Evolutionary conservation across 1,140 invertebrate species (phyloP).

Genomic region (Hermetia illucens): DNA sequence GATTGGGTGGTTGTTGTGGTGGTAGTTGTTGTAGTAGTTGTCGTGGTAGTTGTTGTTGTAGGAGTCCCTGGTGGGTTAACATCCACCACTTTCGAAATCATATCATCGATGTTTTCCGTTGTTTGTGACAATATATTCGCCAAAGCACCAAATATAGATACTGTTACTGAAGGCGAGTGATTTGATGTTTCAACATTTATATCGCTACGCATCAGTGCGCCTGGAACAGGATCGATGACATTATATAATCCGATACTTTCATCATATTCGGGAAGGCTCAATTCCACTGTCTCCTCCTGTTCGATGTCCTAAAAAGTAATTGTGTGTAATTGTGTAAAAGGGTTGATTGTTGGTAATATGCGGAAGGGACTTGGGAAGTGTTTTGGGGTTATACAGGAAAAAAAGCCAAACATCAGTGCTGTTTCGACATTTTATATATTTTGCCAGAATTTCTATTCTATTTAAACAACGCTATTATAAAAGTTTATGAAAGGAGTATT

Average conservation of each 20-base stretch:
- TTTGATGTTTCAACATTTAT: constrained; percentile 37
- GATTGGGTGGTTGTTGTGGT: constrained; percentile 3
- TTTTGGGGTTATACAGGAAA: too few relatives aligned
- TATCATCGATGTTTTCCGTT: constrained; percentile 8
- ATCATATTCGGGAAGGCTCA: too few relatives aligned
- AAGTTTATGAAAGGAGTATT: too few relatives aligned
- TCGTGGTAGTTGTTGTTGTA: constrained; percentile 4
- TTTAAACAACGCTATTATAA: too few relatives aligned
- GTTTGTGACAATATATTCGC: constrained; percentile 32
- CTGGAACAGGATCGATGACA: constrained; percentile 4
- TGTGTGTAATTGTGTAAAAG: too few relatives aligned
- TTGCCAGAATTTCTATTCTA: too few relatives aligned
- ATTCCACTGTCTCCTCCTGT: too few relatives aligned
- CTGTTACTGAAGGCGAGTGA: constrained; percentile 35
- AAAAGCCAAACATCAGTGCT: too few relatives aligned
- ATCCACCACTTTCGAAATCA: not conserved
- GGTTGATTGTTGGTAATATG: too few relatives aligned
- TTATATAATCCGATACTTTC: constrained; percentile 4
- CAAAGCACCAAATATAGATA: constrained; percentile 39
- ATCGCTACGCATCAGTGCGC: constrained; percentile 5
- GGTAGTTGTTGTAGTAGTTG: constrained; percentile 5
- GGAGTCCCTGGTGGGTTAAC: not conserved
- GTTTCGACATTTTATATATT: too few relatives aligned
- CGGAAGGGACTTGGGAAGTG: too few relatives aligned
- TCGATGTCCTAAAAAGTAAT: too few relatives aligned